These are phyloP conservation scores for Sialia sialis DNA, from an alignment of 2,113 vertebrate genomes.

Conservation along the genomic window DNA sequence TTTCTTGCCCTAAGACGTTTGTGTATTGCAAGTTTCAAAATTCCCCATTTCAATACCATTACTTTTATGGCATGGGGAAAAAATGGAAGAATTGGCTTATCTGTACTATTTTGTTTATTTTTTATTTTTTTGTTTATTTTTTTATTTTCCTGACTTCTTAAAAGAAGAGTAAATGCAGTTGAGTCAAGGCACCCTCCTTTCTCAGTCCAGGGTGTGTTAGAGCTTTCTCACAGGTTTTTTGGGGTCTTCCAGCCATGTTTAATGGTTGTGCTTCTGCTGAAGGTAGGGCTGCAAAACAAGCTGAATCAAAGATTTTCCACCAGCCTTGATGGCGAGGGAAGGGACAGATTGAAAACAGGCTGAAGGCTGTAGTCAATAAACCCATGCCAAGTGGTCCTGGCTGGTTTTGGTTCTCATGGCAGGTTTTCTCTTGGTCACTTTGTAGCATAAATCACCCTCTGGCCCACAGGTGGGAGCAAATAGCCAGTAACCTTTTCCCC, in stretches of 20 bases:
- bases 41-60: neutral
- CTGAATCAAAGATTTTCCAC: neutral
- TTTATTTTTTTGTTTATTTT: neutral
- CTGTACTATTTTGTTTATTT: neutral
- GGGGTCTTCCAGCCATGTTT: neutral
- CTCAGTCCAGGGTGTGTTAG: neutral
- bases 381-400: fast-evolving
- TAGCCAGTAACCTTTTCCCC: fast-evolving
- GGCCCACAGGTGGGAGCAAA: neutral
- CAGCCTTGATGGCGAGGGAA: neutral
- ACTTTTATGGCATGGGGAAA: neutral
- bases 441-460: neutral
- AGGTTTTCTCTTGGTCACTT: neutral
- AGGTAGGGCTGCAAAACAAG: neutral
- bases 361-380: neutral
- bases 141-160: neutral
- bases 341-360: neutral
- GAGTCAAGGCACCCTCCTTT: neutral
- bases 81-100: neutral
- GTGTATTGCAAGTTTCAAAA: neutral
- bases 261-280: neutral
- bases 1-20: neutral
- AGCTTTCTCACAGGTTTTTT: neutral
- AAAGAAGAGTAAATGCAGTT: neutral
- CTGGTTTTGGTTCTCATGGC: neutral